Base-by-base conservation (phyloP, 2,888 invertebrate species). In the Leptinotarsa juncta region DNA sequence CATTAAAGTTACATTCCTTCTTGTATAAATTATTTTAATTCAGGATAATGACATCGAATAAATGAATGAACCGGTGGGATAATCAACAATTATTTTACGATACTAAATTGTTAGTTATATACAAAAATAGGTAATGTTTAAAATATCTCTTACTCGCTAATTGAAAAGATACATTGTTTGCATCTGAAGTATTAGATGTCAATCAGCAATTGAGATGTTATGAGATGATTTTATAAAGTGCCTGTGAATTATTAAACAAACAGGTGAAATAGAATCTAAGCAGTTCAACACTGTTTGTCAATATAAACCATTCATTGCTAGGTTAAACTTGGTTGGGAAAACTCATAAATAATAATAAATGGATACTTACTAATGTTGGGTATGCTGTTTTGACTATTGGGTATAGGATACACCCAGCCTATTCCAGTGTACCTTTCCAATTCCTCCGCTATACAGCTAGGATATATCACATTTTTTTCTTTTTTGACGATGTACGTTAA, bases 371-470 rank as follows among this genome's bases (percentile, higher is more conserved):
- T 84, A 67, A 83, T 82, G 75, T 81, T 79, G 7, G 86, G 85
- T 65, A 84, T 67, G 49, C 80, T 76, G 62, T 80, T 79, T 67
- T 80, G 73, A 66, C 53, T 75, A 32, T 75, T 77, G n/a, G 83
- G 83, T 67, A 86, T 78, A 10, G 86, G 86, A 75, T 84, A 87
- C 32, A 84, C 79, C 86, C 86, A 87, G 20, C 85, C 86, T 32
- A 86, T 78, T 16, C 82, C 87, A n/a, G 82, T 78, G 78, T 86
- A 84, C 51, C 84, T 78, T 53, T 85, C 84, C 60, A 82, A 77
- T 71, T 85, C 86, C 74, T 86, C 85, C 10, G 85, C 86, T 60
- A 87, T 79, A 78, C 86, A 87, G 77, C 83, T 84, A 5, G 85
- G 84, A 67, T 83, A 79, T 12, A 84, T 65, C 60, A 72, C 74